Conservation (phyloP, 2,888 invertebrate genomes). For the Periphyllus acericola region DNA sequence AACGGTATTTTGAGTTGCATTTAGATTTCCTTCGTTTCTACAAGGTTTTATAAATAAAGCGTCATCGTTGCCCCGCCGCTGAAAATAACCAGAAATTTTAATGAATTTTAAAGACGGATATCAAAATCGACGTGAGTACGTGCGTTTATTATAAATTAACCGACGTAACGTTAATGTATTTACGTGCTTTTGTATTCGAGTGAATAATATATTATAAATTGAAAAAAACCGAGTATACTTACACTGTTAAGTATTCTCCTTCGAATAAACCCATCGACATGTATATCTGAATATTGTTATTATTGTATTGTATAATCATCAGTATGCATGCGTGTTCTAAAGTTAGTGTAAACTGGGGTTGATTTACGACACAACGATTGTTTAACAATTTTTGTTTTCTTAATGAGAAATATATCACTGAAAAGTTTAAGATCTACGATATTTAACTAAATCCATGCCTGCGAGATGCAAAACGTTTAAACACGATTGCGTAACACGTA, state of each 20-base stretch:
- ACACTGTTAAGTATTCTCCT: neutral
- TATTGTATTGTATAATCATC: too few relatives aligned
- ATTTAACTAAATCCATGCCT: too few relatives aligned
- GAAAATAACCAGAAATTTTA: neutral
- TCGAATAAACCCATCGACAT: too few relatives aligned
- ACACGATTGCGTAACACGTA: too few relatives aligned
- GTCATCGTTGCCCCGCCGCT: neutral
- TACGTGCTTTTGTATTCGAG: neutral
- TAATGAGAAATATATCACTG: too few relatives aligned
- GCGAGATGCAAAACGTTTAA: too few relatives aligned
- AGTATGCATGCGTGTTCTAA: too few relatives aligned
- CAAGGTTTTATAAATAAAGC: neutral
- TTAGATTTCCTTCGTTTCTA: neutral
- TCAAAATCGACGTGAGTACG: neutral
- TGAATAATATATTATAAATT: neutral
- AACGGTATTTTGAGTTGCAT: neutral
- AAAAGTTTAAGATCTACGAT: too few relatives aligned
- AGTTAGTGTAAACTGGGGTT: too few relatives aligned
- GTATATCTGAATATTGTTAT: too few relatives aligned
- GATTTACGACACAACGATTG: too few relatives aligned
- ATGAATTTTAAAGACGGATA: neutral
- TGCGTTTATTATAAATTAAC: neutral
- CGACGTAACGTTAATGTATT: neutral
- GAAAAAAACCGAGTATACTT: neutral
- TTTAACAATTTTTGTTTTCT: too few relatives aligned